These are phyloP conservation scores for Sorex fumeus DNA, from an alignment of 2,113 vertebrate genomes.

Conservation along the genomic window DNA sequence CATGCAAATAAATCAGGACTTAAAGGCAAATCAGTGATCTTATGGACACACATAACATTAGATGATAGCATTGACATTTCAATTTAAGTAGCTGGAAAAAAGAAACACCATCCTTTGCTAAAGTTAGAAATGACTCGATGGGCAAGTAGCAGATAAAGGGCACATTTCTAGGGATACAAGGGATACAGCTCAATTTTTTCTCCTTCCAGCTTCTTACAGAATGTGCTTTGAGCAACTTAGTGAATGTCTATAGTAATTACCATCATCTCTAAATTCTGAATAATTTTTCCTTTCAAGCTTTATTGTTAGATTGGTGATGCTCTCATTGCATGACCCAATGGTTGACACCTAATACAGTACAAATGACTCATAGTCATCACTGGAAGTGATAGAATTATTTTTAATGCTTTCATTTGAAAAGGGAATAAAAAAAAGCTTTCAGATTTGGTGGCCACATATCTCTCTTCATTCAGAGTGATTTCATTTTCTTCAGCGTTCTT, in stretches of 20 bases:
- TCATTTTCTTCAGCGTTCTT: not conserved
- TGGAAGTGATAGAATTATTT: not conserved
- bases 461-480: not conserved
- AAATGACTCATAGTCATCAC: constrained; percentile 10
- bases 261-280: not conserved
- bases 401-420: not conserved
- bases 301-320: not conserved
- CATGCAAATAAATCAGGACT: too few relatives aligned
- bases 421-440: too few relatives aligned
- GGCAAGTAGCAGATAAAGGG: not conserved
- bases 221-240: not conserved
- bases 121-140: not conserved
- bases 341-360: not conserved
- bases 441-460: not conserved
- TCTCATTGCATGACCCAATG: not conserved
- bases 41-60: too few relatives aligned
- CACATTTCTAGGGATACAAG: not conserved
- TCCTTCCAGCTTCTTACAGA: not conserved
- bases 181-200: not conserved
- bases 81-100: too few relatives aligned
- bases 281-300: not conserved
- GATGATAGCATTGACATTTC: too few relatives aligned
- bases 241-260: not conserved
- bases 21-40: too few relatives aligned
- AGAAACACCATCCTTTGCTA: not conserved